phyloP scores from a whole-genome alignment of 1,140 invertebrate species.

The Drosophila erecta region DNA sequence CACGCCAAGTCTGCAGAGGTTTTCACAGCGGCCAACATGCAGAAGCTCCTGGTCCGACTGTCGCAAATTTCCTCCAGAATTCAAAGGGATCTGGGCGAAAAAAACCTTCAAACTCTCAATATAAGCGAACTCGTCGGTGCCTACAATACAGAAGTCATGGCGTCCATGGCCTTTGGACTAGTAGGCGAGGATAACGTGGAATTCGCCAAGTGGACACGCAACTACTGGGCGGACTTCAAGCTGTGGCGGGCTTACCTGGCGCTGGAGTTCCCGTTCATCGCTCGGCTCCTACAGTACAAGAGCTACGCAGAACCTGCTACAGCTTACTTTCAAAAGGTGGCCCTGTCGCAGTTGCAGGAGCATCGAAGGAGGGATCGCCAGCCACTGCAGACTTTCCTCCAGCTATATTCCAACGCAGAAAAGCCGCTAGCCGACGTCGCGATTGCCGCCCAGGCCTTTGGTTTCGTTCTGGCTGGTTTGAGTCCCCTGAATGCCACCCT shows the following conservation, averaged over 20 bases:
- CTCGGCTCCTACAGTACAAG: constrained; percentile 55
- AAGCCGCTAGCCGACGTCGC: constrained; percentile 41
- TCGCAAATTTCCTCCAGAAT: constrained; percentile 63
- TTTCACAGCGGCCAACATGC: constrained; percentile 86
- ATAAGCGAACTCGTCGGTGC: constrained; percentile 60
- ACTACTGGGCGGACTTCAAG: constrained; percentile 60
- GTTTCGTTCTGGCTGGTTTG: constrained; percentile 85
- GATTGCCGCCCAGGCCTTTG: constrained; percentile 77
- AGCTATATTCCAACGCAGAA: constrained; percentile 82
- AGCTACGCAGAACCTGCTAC: constrained; percentile 49
- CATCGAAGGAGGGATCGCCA: constrained; percentile 73
- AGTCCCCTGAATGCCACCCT: constrained; percentile 86
- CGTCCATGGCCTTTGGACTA: constrained; percentile 60
- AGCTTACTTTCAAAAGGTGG: constrained; percentile 62
- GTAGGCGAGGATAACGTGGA: constrained; percentile 63
- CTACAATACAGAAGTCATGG: constrained; percentile 66
- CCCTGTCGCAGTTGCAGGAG: constrained; percentile 48
- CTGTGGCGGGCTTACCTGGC: constrained; percentile 62
- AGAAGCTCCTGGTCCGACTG: constrained; percentile 85
- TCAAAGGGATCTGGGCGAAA: constrained; percentile 6
- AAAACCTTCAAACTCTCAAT: constrained; percentile 20
- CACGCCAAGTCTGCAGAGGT: constrained; percentile 85
- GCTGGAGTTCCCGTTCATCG: constrained; percentile 62
- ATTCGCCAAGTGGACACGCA: constrained; percentile 70
- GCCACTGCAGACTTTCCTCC: constrained; percentile 85